phyloP scores from a whole-genome alignment of 2,797 vertebrate genomes.

The Babyrousa celebensis region DNA sequence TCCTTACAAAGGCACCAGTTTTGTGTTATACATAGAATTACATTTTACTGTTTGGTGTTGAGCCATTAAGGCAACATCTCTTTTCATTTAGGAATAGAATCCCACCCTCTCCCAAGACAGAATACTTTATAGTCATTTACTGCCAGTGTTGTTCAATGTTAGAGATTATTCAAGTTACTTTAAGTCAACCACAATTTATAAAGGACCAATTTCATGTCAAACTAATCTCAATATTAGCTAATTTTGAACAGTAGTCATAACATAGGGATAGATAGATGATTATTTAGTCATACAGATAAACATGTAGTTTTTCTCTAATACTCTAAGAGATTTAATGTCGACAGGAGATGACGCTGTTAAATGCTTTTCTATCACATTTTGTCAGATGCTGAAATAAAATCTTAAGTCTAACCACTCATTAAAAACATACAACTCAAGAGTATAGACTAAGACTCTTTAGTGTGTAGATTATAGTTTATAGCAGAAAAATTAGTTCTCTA shows the following conservation, averaged over 20 bases:
- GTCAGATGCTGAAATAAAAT: conserved; percentile 54
- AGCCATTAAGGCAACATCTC: neutral
- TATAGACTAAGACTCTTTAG: neutral
- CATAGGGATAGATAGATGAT: neutral
- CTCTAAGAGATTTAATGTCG: conserved; percentile 14
- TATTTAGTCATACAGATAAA: neutral
- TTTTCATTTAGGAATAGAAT: conserved; percentile 5
- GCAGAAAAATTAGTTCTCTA: neutral
- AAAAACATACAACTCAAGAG: conserved; percentile 40
- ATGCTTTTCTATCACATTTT: conserved; percentile 55
- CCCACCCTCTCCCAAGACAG: rapidly evolving
- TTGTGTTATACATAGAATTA: neutral
- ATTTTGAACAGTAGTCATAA: neutral
- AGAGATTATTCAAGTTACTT: conserved; percentile 1
- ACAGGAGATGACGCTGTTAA: neutral
- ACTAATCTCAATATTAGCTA: neutral
- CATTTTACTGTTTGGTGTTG: neutral
- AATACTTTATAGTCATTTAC: neutral
- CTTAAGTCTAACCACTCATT: conserved; percentile 64
- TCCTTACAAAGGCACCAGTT: neutral
- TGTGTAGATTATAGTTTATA: neutral
- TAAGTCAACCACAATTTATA: neutral
- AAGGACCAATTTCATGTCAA: neutral
- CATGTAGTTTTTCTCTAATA: conserved; percentile 55
- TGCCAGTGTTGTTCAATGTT: neutral